phyloP scores from a whole-genome alignment of 1,140 invertebrate genomes.

The Chironomus striatipennis region DNA sequence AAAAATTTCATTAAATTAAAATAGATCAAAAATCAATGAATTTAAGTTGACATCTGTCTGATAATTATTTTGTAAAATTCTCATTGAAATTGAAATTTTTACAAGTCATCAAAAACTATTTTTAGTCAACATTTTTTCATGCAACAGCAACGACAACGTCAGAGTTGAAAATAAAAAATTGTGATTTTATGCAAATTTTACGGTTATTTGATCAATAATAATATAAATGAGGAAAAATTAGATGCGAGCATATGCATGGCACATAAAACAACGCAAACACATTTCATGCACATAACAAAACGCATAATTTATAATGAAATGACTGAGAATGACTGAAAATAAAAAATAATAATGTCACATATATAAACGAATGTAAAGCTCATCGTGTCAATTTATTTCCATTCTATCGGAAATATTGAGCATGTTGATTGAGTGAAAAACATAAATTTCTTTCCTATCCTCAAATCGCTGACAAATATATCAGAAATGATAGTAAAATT shows the following conservation, averaged over 20 bases:
- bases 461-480: no score
- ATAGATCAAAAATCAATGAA: not conserved
- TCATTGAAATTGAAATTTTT: not conserved
- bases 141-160: no score
- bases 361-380: no score
- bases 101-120: not conserved
- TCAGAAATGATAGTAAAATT: no score
- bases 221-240: not conserved
- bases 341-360: not conserved
- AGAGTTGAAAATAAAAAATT: not conserved
- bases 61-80: not conserved
- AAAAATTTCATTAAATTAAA: not conserved
- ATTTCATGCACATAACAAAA: not conserved
- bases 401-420: not conserved
- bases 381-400: not conserved
- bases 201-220: slow-evolving; percentile 22
- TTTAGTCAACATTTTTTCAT: not conserved
- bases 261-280: not conserved
- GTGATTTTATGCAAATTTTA: slow-evolving; percentile 20
- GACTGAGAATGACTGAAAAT: not conserved
- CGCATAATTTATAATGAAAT: not conserved
- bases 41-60: not conserved
- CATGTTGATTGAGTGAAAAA: slow-evolving; percentile 19
- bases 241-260: no score
- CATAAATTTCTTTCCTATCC: no score